These are phyloP conservation scores for Telmatochromis sp. DNA, from an alignment of 2,113 vertebrate genomes.

Conservation along the genomic window DNA sequence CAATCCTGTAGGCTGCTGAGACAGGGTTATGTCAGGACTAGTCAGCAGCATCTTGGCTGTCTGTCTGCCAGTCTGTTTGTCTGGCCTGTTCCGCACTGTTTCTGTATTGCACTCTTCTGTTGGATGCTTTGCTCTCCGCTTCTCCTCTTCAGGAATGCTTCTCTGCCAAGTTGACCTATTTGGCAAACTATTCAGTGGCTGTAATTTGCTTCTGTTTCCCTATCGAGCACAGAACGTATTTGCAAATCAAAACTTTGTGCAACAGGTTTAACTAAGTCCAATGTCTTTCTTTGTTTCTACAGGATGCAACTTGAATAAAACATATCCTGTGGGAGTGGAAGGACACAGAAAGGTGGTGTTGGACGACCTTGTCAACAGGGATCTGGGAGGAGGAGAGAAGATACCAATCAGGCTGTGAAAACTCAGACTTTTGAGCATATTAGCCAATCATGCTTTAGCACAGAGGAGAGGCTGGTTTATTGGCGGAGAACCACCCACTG, in stretches of 20 bases:
- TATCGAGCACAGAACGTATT: background rate
- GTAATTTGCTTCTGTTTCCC: background rate
- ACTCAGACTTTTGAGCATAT: background rate
- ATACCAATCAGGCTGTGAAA: background rate
- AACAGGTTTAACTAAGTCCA: background rate
- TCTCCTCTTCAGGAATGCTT: background rate
- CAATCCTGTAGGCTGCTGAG: conserved; percentile 51
- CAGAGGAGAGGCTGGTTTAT: conserved; percentile 1
- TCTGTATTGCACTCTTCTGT: background rate
- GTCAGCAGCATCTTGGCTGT: conserved; percentile 18
- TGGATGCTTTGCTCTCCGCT: background rate
- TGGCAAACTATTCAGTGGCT: background rate
- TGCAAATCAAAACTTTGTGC: background rate
- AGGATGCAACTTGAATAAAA: conserved; percentile 27
- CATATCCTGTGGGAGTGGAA: background rate
- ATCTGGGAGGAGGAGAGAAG: conserved; percentile 10
- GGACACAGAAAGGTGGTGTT: background rate
- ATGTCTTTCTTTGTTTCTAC: conserved; percentile 9
- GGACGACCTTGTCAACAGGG: background rate
- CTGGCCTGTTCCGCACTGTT: background rate
- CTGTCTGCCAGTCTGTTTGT: background rate
- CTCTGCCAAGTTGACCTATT: background rate
- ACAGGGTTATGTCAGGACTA: conserved; percentile 25
- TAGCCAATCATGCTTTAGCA: conserved; percentile 53
- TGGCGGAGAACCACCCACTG: background rate